phyloP scores from a whole-genome alignment of 1,140 invertebrate species.

The Battus philenor region DNA sequence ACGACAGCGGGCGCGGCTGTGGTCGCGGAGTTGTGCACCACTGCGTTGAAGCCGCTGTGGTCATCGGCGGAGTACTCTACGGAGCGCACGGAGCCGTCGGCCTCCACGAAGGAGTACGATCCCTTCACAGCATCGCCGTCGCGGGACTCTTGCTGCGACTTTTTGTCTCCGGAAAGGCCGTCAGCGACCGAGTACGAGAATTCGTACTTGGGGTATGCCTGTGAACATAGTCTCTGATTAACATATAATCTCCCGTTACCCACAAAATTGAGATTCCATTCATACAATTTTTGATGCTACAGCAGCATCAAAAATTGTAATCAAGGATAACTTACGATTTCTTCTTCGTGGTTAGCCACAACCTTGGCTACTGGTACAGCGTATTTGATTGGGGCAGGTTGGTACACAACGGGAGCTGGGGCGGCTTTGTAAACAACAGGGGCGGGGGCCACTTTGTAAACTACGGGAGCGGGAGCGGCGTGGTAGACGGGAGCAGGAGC shows the following conservation, averaged over 20 bases:
- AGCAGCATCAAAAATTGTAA: no score
- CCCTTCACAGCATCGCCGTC: conserved; percentile 76
- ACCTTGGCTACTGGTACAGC: conserved; percentile 63
- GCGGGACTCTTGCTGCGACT: conserved; percentile 72
- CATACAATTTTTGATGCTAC: no score
- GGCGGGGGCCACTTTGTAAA: no score
- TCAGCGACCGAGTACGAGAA: conserved; percentile 75
- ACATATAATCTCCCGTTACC: no score
- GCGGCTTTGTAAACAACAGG: no score
- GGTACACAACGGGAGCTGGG: conserved; percentile 25
- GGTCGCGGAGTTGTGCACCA: conserved; percentile 76
- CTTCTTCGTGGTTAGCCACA: conserved; percentile 64
- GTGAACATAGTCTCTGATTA: no score
- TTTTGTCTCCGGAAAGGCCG: conserved; percentile 70
- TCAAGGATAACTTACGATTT: no score
- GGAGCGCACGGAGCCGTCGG: conserved; percentile 76
- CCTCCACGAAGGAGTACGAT: conserved; percentile 75
- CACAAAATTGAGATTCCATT: no score
- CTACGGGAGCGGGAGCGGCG: conserved; percentile 61
- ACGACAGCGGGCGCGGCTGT: no score
- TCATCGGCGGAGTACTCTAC: conserved; percentile 76
- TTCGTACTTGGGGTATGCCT: no score
- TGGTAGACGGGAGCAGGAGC: no score
- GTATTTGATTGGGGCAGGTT: conserved; percentile 35
- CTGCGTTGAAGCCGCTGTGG: conserved; percentile 77